A percentile compares a stretch with the other conserved stretches of the same genome.
phyloP scores from a whole-genome alignment of 2,888 invertebrate species.

The Balanococcus diminutus region DNA sequence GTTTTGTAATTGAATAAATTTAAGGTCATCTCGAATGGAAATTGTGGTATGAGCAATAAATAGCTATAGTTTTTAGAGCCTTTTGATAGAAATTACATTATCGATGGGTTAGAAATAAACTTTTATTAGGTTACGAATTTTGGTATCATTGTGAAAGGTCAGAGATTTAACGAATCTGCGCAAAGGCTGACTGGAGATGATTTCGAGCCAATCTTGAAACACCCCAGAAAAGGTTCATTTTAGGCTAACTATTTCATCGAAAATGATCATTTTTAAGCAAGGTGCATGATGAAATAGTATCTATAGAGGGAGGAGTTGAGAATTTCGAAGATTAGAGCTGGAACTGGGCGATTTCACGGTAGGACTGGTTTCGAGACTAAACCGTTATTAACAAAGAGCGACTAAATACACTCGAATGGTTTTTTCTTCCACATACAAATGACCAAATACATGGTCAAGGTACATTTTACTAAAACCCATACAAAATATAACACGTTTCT shows the following conservation, averaged over 20 bases:
- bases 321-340: neutral
- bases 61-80: neutral
- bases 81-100: neutral
- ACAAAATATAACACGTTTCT: neutral
- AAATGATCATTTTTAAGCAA: neutral
- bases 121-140: neutral
- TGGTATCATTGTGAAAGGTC: constrained; percentile 42
- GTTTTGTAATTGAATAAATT: neutral
- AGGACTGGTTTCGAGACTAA: neutral
- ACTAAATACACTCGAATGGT: neutral
- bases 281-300: neutral
- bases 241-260: neutral
- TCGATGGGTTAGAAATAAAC: neutral
- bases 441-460: neutral
- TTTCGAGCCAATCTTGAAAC: neutral
- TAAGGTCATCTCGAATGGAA: neutral
- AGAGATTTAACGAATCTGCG: constrained; percentile 18
- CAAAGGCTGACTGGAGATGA: neutral
- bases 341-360: neutral
- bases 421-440: neutral
- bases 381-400: neutral
- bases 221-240: neutral
- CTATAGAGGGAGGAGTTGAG: too few relatives aligned
- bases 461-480: neutral
- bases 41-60: neutral